A percentile compares a stretch with the other conserved stretches of the same genome.
These are phyloP conservation scores for Gambusia yucatana DNA, from an alignment of 2,797 vertebrate genomes.

Conservation along the genomic window DNA sequence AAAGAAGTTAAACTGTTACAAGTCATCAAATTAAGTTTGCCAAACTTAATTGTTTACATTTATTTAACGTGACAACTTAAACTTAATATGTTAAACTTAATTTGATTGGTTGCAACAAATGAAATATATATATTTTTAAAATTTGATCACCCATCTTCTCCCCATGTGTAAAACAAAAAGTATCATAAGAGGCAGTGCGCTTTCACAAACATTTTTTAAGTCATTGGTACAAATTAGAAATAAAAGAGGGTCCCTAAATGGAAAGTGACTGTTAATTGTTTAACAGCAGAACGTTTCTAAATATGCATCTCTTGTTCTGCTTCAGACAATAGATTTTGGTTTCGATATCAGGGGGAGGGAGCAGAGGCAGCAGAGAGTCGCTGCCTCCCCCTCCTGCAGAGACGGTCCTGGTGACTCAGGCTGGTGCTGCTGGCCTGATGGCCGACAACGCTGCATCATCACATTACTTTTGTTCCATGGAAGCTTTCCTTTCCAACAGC, in stretches of 20 bases:
- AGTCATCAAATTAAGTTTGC: too few relatives aligned
- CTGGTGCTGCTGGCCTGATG: slow-evolving; percentile 42
- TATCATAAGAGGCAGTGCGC: background rate
- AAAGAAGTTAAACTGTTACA: too few relatives aligned
- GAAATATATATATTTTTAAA: background rate
- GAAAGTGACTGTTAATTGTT: background rate
- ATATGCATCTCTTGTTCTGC: background rate
- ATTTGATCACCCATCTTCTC: too few relatives aligned
- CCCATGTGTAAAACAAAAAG: background rate
- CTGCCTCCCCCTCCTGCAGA: slow-evolving; percentile 42
- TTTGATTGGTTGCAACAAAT: too few relatives aligned
- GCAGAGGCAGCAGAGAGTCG: slow-evolving; percentile 45
- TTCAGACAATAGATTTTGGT: background rate
- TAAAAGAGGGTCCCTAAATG: background rate
- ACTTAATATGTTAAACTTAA: too few relatives aligned
- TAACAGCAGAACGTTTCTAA: background rate
- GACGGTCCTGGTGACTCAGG: slow-evolving; percentile 67
- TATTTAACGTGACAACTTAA: too few relatives aligned
- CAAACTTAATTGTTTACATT: too few relatives aligned
- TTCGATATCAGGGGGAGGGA: background rate
- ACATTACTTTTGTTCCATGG: slow-evolving; percentile 15
- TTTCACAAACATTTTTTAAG: background rate
- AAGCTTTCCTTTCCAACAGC: background rate
- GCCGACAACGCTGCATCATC: slow-evolving; percentile 29
- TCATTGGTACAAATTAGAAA: background rate